phyloP scores from a whole-genome alignment of 2,797 vertebrate genomes.

The Notolabrus celidotus region DNA sequence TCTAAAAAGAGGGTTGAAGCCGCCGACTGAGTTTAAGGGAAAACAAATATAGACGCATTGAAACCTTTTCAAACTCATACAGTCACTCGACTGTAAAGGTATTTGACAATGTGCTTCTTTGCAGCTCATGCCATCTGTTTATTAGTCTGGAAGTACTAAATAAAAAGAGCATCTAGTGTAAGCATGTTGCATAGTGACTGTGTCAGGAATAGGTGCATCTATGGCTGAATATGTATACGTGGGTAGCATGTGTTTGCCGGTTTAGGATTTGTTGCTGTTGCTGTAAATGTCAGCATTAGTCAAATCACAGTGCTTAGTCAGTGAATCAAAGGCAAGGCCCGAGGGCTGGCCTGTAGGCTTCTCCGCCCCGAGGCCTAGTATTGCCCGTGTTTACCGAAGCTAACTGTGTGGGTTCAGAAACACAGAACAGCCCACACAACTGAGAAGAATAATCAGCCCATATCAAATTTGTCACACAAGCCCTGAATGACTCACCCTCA shows the following conservation, averaged over 20 bases:
- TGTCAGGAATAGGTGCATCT: neutral
- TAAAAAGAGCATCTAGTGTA: slow-evolving; percentile 35
- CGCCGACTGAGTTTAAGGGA: slow-evolving; percentile 9
- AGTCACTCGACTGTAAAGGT: slow-evolving; percentile 42
- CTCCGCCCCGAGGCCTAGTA: slow-evolving; percentile 27
- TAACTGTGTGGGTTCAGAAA: slow-evolving; percentile 42
- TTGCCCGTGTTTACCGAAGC: slow-evolving; percentile 43
- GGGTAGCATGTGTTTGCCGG: slow-evolving; percentile 26
- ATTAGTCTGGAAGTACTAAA: slow-evolving; percentile 15
- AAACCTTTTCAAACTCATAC: slow-evolving; percentile 24
- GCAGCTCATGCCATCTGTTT: neutral
- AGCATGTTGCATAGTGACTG: neutral
- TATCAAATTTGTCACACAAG: neutral
- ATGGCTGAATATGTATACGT: slow-evolving; percentile 1
- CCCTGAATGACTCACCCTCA: neutral
- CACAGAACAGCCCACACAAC: slow-evolving; percentile 19
- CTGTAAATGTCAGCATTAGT: slow-evolving; percentile 58
- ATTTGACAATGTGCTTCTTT: slow-evolving; percentile 17
- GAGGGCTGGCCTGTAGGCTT: slow-evolving; percentile 59
- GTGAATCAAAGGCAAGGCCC: slow-evolving; percentile 61
- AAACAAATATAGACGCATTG: slow-evolving; percentile 31
- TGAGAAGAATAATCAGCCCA: slow-evolving; percentile 15
- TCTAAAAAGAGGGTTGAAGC: slow-evolving; percentile 21
- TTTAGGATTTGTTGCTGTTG: slow-evolving; percentile 29
- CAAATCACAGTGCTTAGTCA: slow-evolving; percentile 61